Evolutionary conservation across 2,797 vertebrate genomes (phyloP).

Genomic region (Etheostoma nigrum): DNA sequence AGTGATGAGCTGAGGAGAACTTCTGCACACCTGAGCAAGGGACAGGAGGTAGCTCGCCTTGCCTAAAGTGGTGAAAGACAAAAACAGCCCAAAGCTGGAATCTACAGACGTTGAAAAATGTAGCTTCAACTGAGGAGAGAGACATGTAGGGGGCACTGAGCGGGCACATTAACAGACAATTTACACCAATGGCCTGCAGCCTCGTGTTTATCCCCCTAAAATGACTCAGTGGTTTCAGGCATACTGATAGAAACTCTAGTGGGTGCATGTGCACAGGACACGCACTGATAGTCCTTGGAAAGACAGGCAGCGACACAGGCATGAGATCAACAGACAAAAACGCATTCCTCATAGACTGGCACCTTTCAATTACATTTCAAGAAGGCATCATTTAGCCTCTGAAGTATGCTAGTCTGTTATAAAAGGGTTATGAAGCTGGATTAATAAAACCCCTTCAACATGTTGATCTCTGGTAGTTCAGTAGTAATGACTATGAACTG

Average conservation of each 20-base stretch:
- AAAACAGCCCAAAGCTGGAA: constrained; percentile 12
- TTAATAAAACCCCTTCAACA: constrained; percentile 43
- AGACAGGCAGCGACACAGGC: constrained; percentile 38
- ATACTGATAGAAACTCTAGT: constrained; percentile 34
- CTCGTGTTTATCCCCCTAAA: constrained; percentile 11
- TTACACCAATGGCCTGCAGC: constrained; percentile 10
- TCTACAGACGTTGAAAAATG: constrained; percentile 4
- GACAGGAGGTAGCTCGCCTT: constrained; percentile 46
- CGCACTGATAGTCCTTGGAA: constrained; percentile 18
- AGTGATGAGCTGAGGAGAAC: constrained; percentile 51
- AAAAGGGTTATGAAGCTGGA: constrained; percentile 18
- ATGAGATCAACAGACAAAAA: constrained; percentile 44
- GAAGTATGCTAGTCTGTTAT: constrained; percentile 18
- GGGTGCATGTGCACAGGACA: constrained; percentile 16
- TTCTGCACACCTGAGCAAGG: constrained; percentile 40
- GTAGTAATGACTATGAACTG: background rate
- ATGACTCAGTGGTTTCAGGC: constrained; percentile 30
- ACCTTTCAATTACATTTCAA: constrained; percentile 57
- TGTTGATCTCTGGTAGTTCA: constrained; percentile 2
- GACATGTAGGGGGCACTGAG: background rate
- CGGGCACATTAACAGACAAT: constrained; percentile 7
- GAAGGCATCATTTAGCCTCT: constrained; percentile 36
- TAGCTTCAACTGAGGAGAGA: background rate
- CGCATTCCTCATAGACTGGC: constrained; percentile 51
- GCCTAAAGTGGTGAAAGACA: constrained; percentile 8